Evolutionary conservation across 2,113 vertebrate genomes (phyloP).

Genomic region (Gadus macrocephalus): DNA sequence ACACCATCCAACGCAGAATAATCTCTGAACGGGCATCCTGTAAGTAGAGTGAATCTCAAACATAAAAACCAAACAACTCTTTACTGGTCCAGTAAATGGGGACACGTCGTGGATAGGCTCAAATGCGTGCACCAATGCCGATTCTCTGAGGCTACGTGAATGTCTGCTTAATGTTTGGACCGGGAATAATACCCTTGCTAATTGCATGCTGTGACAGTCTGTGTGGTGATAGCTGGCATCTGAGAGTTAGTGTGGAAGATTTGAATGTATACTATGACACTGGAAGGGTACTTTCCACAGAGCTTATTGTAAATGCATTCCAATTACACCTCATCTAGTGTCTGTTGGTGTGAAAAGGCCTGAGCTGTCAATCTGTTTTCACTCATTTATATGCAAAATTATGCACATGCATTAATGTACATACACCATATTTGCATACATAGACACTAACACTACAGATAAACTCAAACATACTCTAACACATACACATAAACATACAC

Average conservation of each 20-base stretch:
- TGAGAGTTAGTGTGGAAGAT: slow-evolving; percentile 21
- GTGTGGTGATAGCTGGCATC: slow-evolving; percentile 23
- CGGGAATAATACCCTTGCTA: slow-evolving; percentile 52
- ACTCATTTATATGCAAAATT: not conserved
- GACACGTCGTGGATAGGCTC: slow-evolving; percentile 9
- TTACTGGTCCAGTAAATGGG: slow-evolving; percentile 43
- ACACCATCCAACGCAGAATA: slow-evolving; percentile 38
- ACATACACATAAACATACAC: not conserved
- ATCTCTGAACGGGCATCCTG: slow-evolving; percentile 43
- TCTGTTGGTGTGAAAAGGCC: slow-evolving; percentile 13
- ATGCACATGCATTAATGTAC: not conserved
- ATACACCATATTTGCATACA: not conserved
- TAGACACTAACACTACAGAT: not conserved
- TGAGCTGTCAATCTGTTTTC: slow-evolving; percentile 11
- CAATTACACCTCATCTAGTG: slow-evolving; percentile 19
- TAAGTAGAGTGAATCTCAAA: slow-evolving; percentile 33
- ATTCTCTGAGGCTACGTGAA: slow-evolving; percentile 21
- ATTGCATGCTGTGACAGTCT: slow-evolving; percentile 48
- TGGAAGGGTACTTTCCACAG: slow-evolving; percentile 33
- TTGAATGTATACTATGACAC: slow-evolving; percentile 14
- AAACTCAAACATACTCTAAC: not conserved
- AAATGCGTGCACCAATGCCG: not conserved
- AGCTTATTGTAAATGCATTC: slow-evolving; percentile 35
- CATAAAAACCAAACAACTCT: slow-evolving; percentile 26
- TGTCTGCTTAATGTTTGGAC: slow-evolving; percentile 38